Conservation (phyloP, 2,113 vertebrate species). For the Calonectris borealis region DNA sequence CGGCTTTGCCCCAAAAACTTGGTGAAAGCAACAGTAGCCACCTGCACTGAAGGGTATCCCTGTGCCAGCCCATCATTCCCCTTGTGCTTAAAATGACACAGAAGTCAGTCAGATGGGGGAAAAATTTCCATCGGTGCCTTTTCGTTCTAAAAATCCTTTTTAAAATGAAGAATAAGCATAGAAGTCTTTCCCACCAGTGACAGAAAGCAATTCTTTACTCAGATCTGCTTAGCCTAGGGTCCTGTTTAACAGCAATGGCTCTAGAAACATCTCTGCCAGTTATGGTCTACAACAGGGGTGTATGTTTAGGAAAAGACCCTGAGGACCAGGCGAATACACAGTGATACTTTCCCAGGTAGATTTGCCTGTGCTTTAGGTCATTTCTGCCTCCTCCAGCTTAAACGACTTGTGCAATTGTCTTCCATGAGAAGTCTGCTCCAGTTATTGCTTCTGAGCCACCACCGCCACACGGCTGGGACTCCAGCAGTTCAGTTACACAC, state of each 20-base stretch:
- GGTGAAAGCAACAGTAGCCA: not conserved
- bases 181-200: not conserved
- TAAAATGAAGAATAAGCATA: not conserved
- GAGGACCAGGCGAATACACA: not conserved
- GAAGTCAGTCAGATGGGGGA: not conserved
- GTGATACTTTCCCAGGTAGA: not conserved
- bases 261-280: not conserved
- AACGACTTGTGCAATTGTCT: not conserved
- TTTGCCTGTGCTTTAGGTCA: not conserved
- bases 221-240: not conserved
- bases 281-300: not conserved
- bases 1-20: not conserved
- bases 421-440: not conserved
- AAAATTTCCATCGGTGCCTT: fast-evolving
- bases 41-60: not conserved
- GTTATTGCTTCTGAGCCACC: not conserved
- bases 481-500: not conserved
- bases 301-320: not conserved
- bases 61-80: not conserved
- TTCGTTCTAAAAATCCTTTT: not conserved
- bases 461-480: fast-evolving
- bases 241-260: not conserved
- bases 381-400: not conserved
- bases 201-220: not conserved
- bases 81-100: not conserved